Base-by-base conservation (phyloP, 2,113 vertebrate genomes). In the Nesogale talazaci region DNA sequence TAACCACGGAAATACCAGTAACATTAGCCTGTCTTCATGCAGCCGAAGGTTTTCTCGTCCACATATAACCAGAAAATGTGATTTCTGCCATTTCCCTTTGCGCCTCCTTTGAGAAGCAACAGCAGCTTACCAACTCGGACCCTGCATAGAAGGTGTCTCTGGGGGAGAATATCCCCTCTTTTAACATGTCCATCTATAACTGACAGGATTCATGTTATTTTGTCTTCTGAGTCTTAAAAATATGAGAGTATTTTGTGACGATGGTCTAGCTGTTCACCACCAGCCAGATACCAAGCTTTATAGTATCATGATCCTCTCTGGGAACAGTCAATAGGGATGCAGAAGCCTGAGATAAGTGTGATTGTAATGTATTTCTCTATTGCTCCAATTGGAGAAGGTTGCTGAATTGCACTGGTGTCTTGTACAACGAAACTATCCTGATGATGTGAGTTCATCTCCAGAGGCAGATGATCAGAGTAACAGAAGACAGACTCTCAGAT, bases 351-450 rank as follows among this genome's bases (percentile, higher is more conserved):
- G 38, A 83, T 72, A 85, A 92, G n/a, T 72, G 69, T 40, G 22
- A 27, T 74, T 94, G 40, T 92, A 91, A 96, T 96, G 92, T 94
- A 94, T 94, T 94, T 96, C 89, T 94, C 93, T 96, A 96, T 96
- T 94, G 86, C 79, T 91, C 82, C 76, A 93, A 23, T 93, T 94
- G 67, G 82, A n/a, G n/a, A 92, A 94, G 38, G 78, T 94, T 89
- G 42, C 69, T 95, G 93, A 96, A 94, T 89, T 93, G 67, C 9
- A 67, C 70, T 89, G 83, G 95, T 94, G 92, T 94, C 59, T 88
- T 87, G 76, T 80, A 95, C 91, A 94, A 85, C 59, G 46, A 85
- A 46, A 74, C 93, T 69, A 69, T 95, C 93, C 95, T 89, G 63
- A 92, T 94, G 86, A 94, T 59, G 36, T 36, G 46, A 40, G 29